Evolutionary conservation across 2,797 vertebrate genomes (phyloP), one percentile per base, ranked within the genome.

Genomic region (Harpagifer antarcticus): DNA sequence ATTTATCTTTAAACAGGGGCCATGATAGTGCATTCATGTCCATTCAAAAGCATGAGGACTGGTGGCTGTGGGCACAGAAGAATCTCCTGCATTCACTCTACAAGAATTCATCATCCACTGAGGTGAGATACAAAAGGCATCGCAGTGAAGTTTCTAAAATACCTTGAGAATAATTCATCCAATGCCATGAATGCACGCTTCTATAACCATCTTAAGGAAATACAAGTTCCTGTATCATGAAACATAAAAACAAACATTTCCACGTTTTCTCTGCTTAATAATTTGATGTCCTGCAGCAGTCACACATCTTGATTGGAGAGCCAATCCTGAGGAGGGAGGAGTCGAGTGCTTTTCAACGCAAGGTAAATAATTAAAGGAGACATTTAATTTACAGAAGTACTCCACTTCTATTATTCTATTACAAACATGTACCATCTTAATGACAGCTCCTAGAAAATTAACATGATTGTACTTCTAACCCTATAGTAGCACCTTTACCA

Each of bases 41-140:
- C 53, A 88, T 94, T 57, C 86, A 73, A 61, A 93, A 69, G 1
- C 65, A 76, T 3, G 82, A 90, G 0, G 90, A 94, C 45, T 97
- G 95, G 96, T 96, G 95, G 96, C 86, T 76, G 56, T 96, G 95
- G 95, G 86, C 86, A 20, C 82, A 91, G 75, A 92, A 73, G 53
- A 75, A 61, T 5, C 81, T 96, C 66, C 76, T 96, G 47, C 72
- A 94, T 2, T 71, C 78, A 33, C 76, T 96, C n/a, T 93, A 93
- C 23, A 69, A 71, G 23, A 83, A 87, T 2, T 0, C 60, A 40
- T 44, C 66, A 13, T 44, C 9, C 0, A 60, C 69, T 27, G 81
- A 91, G 88, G 96, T 95, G 73, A 62, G 74, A 19, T 12, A 16
- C 3, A 37, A 63, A 7, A 23, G 2, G 27, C 19, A 31, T 40